Base-by-base conservation (phyloP, 1,140 invertebrate species). In the Ceratosolen fusciceps region DNA sequence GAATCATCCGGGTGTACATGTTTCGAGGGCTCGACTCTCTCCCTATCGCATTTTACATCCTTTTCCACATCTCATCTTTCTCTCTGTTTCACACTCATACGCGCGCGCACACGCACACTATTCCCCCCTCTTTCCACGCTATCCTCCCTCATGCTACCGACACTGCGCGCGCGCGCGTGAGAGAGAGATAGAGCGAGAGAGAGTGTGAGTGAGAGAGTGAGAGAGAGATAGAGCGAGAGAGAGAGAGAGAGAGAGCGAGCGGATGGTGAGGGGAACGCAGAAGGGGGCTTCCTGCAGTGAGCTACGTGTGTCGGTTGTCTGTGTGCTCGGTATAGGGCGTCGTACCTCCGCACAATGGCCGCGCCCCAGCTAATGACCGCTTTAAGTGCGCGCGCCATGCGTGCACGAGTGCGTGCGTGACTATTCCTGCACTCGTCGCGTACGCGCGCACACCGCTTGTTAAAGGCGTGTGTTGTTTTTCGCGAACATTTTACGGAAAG, bases 41-140 rank as follows among this genome's bases (percentile, higher is more conserved):
- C 24, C 39, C 37, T 68, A 19, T 68, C 24, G 39, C 39, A 47
- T 10, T 68, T 29, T 10, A 5, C n/a, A 5, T 39, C 67, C 24
- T 29, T 68, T 43, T 47, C 67, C 12, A 52, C 24, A 24, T 9
- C 8, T 9, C 26, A 24, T 56, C 56, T 24, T 29, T 26, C 56
- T 60, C 56, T 60, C 56, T 29, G n/a, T 24, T 29, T 29, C 56
- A 26, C 56, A 7, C 86, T 60, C 56, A 7, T 14, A 26, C n/a
- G 4, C 56, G 9, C 24, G 24, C n/a, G 2, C 56, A 26, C 56
- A 26, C 56, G 3, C 56, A 12, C 56, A 12, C 56, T 26, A 37
- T 47, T 24, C 29, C 39, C 26, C 39, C 14, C 87, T 85, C 85
- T 85, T 85, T 87, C 84, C 0, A 4, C 3, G 24, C n/a, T 26